These are phyloP conservation scores for Phoebastria nigripes DNA, from an alignment of 2,797 vertebrate species.

Conservation along the genomic window DNA sequence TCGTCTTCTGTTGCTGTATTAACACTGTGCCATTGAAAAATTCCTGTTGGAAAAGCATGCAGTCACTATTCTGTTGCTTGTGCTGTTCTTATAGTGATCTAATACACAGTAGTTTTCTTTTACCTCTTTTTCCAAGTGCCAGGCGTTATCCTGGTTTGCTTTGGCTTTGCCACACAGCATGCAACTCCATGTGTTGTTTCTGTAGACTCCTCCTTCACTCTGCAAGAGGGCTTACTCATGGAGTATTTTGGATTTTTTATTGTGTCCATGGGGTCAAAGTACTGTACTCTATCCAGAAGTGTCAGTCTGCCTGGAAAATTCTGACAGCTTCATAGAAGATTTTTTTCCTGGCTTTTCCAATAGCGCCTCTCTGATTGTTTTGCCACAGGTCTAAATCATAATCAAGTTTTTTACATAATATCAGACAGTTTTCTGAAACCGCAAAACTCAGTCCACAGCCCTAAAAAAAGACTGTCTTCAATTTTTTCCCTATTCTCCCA, in stretches of 20 bases:
- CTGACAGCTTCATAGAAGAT: not conserved
- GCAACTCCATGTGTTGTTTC: not conserved
- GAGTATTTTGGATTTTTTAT: not conserved
- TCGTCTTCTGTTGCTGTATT: not conserved
- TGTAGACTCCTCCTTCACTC: not conserved
- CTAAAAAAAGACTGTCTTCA: not conserved
- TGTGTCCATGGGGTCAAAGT: conserved; percentile 3
- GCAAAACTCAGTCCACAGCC: not conserved
- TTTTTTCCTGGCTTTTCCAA: conserved; percentile 11
- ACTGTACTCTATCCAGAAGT: conserved; percentile 19
- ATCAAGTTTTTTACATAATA: not conserved
- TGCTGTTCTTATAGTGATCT: not conserved
- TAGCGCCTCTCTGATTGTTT: not conserved
- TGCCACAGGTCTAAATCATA: not conserved
- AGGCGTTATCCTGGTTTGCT: conserved; percentile 2
- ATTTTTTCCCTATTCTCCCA: not conserved
- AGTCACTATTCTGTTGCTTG: not conserved
- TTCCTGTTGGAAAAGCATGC: not conserved
- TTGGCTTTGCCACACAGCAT: conserved; percentile 13
- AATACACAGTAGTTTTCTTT: not conserved
- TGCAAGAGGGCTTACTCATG: conserved; percentile 1
- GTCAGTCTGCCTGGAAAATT: conserved; percentile 38
- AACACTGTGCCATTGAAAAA: not conserved
- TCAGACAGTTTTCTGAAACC: not conserved
- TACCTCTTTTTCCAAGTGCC: not conserved